Evolutionary conservation across 2,113 vertebrate species (phyloP), one percentile per base, ranked within the genome.

Genomic region (Scomber colias): DNA sequence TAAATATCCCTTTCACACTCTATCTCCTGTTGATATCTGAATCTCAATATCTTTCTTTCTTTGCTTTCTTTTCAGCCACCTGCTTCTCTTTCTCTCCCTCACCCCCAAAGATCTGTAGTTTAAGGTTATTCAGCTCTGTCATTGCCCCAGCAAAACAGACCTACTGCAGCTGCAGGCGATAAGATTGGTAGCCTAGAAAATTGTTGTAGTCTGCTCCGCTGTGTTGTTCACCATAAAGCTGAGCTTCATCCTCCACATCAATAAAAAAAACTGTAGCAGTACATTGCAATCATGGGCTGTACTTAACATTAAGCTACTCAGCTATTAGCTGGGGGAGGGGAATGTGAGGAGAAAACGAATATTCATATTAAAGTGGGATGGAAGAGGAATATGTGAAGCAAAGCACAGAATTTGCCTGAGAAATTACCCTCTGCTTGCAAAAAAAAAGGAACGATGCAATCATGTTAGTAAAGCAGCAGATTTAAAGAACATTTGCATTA

Each of bases 281-380:
- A 62, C 73, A 49, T 77, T 48, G 40, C 76, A 86, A 82, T 89
- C 82, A 89, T 74, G 68, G 75, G 67, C 85, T 59, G 77, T 13
- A 75, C 73, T 92, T 87, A 89, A 90, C 85, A 91, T 89, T 83
- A 90, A 80, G 63, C 72, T 79, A 81, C 68, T 59, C 45, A 35
- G 81, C 57, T 62, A 82, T 77, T 62, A 83, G 85, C 81, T 85
- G 90, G 89, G 85, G 87, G 85, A 87, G 75, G 91, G 81, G 79
- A 73, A 68, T 3, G 19, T 50, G 55, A 7, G 44, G 53, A 81
- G 51, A 65, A 73, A 82, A 85, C 10, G 31, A 70, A 79, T 63
- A 79, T 77, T 81, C 55, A 79, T 81, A 77, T 60, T 64, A 44
- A 88, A 83, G 62, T 53, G 57, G 59, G 49, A 66, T 56, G 24